A percentile compares a stretch with the other conserved stretches of the same genome.
phyloP scores from a whole-genome alignment of 1,140 invertebrate genomes.

The Magallana gigas region DNA sequence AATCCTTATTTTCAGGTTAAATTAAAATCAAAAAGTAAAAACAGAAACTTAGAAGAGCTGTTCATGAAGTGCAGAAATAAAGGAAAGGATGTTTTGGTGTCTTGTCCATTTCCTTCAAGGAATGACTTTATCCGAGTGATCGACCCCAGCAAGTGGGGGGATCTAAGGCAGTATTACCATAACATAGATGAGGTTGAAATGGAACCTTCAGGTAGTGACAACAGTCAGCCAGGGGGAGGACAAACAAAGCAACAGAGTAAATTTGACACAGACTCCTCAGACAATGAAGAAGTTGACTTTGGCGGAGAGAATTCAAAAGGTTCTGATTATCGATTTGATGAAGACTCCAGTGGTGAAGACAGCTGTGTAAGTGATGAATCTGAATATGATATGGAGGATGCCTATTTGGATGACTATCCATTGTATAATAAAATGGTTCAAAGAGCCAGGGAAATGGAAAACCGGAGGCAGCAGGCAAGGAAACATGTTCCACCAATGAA shows the following conservation, averaged over 20 bases:
- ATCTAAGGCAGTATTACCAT: neutral
- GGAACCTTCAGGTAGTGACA: neutral
- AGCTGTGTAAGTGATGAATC: neutral
- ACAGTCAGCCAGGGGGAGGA: neutral
- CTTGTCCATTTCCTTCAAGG: neutral
- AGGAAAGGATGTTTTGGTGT: neutral
- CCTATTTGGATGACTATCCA: neutral
- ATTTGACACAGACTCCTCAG: neutral
- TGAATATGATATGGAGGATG: neutral
- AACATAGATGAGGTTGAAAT: neutral
- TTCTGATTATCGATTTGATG: neutral
- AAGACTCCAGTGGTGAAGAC: slow-evolving; percentile 1
- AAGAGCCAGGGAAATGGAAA: neutral
- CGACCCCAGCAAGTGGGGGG: neutral
- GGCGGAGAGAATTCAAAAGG: neutral
- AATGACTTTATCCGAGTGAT: slow-evolving; percentile 32
- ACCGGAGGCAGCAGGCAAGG: neutral
- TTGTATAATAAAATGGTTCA: neutral
- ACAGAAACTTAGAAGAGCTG: neutral
- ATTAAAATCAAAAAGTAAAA: slow-evolving; percentile 2
- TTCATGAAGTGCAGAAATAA: neutral
- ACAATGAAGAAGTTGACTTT: neutral
- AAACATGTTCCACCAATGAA: neutral
- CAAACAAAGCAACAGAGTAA: neutral
- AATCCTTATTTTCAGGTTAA: neutral